phyloP scores from a whole-genome alignment of 2,797 vertebrate genomes.

The Enteromius trimaculatus region DNA sequence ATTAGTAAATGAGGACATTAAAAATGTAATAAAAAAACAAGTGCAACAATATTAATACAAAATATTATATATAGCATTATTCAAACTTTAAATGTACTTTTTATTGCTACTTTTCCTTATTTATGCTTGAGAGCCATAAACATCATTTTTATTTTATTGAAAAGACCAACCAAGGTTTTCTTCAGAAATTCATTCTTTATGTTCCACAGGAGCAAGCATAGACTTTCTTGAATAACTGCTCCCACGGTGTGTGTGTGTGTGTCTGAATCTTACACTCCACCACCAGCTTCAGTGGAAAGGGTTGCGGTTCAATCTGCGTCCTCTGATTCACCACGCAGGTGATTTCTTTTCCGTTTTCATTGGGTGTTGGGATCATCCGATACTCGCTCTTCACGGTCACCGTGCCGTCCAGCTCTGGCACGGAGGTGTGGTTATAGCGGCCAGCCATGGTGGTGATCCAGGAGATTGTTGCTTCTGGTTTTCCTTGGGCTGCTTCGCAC shows the following conservation, averaged over 20 bases:
- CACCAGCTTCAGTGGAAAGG: conserved; percentile 73
- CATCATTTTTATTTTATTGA: not conserved
- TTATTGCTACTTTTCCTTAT: not conserved
- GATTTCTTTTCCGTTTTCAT: conserved; percentile 73
- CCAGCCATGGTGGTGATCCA: conserved; percentile 74
- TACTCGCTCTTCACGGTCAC: conserved; percentile 83
- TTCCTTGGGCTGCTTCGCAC: conserved; percentile 80
- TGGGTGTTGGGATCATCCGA: conserved; percentile 73
- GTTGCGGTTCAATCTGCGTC: conserved; percentile 65
- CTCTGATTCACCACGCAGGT: conserved; percentile 80
- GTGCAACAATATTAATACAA: not conserved
- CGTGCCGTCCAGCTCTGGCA: conserved; percentile 73
- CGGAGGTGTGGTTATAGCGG: conserved; percentile 66
- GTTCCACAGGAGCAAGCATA: not conserved
- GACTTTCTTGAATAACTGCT: not conserved
- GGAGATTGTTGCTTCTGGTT: conserved; percentile 80
- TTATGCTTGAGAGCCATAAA: not conserved
- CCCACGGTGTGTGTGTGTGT: conserved; percentile 8
- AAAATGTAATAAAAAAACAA: not conserved
- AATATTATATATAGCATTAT: no score
- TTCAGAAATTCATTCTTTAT: not conserved
- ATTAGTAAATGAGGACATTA: no score
- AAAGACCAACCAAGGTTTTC: not conserved
- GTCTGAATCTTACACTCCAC: conserved; percentile 82
- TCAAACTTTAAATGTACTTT: no score